Conservation (phyloP, 92 coral and sea anemone species). For the Parazoanthus atlanticus region DNA sequence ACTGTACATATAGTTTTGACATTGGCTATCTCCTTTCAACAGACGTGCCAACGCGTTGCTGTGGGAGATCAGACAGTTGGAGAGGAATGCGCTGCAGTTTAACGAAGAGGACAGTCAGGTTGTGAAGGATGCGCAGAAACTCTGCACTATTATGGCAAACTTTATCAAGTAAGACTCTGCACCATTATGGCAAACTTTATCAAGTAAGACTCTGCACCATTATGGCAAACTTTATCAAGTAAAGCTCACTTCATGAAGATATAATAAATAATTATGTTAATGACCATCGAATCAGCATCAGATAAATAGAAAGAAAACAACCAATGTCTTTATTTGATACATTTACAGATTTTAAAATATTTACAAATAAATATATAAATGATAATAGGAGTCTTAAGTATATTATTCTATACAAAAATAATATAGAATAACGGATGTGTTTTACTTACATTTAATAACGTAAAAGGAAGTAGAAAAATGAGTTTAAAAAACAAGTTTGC, state of each 20-base stretch:
- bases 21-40: background rate
- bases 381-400: too few species aligned
- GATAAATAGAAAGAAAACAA: too few species aligned
- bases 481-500: too few species aligned
- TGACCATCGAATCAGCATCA: background rate
- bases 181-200: slow-evolving; percentile 57
- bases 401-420: too few species aligned
- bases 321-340: too few species aligned
- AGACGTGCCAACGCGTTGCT: slow-evolving; percentile 87
- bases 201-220: slow-evolving; percentile 80
- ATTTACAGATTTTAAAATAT: background rate
- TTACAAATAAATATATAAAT: background rate
- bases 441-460: too few species aligned
- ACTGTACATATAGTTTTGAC: background rate
- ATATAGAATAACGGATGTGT: too few species aligned
- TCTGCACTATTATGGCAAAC: slow-evolving; percentile 68
- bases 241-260: background rate
- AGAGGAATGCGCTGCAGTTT: slow-evolving; percentile 89
- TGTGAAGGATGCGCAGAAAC: slow-evolving; percentile 81
- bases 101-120: slow-evolving; percentile 98
- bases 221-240: slow-evolving; percentile 82
- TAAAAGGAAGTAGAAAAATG: too few species aligned
- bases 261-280: background rate
- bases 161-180: slow-evolving; percentile 92
- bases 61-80: slow-evolving; percentile 93